These are phyloP conservation scores for Leptarthrus brevirostris DNA, from an alignment of 2,888 invertebrate genomes.

Conservation along the genomic window DNA sequence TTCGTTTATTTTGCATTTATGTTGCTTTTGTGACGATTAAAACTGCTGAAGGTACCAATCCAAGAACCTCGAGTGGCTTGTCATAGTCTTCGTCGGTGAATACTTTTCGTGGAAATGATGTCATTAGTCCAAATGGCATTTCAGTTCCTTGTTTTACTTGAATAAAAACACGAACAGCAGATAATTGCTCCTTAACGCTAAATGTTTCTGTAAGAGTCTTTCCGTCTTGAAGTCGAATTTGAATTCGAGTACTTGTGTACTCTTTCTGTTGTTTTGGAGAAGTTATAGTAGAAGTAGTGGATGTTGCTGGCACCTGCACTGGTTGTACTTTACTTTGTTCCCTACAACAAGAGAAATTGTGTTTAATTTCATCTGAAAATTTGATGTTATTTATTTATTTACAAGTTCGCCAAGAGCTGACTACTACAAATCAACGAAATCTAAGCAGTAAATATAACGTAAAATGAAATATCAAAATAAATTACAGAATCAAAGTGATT, in stretches of 20 bases:
- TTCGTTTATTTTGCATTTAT: not conserved
- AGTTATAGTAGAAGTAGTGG: conserved; percentile 61
- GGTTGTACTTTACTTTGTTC: conserved; percentile 54
- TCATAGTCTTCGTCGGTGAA: conserved; percentile 89
- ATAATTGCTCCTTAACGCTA: conserved; percentile 86
- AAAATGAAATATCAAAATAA: too few relatives aligned
- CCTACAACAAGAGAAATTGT: too few relatives aligned
- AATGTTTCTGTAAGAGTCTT: conserved; percentile 79
- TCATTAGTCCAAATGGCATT: conserved; percentile 85
- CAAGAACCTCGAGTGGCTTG: conserved; percentile 85
- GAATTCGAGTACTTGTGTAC: conserved; percentile 77
- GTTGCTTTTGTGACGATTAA: conserved; percentile 77
- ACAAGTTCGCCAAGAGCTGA: too few relatives aligned
- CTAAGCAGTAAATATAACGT: too few relatives aligned
- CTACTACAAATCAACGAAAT: too few relatives aligned
- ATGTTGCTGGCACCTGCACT: conserved; percentile 60
- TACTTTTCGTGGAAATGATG: conserved; percentile 89
- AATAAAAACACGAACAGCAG: conserved; percentile 89
- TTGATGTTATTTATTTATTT: too few relatives aligned
- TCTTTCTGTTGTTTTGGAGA: conserved; percentile 68
- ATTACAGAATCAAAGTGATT: too few relatives aligned
- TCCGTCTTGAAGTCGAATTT: conserved; percentile 84
- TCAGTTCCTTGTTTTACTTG: conserved; percentile 83
- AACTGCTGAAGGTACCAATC: conserved; percentile 86
- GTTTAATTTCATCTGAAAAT: too few relatives aligned